phyloP scores from a whole-genome alignment of 2,113 vertebrate genomes.

The Forbesichthys papilliferus region DNA sequence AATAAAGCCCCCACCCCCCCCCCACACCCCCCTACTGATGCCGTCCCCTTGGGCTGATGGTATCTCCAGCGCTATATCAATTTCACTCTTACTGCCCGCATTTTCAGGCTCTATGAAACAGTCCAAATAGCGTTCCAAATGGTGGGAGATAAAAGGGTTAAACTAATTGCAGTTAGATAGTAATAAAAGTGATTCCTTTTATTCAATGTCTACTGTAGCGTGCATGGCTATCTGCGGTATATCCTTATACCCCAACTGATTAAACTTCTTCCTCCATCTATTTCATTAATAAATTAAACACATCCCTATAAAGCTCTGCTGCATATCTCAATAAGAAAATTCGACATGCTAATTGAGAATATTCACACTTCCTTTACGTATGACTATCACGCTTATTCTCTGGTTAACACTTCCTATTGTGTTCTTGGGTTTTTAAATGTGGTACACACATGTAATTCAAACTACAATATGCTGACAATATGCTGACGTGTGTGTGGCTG shows the following conservation, averaged over 20 bases:
- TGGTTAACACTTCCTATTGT: constrained; percentile 63
- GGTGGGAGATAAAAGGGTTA: constrained; percentile 79
- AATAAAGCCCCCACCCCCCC: constrained; percentile 66
- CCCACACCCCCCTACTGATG: constrained; percentile 60
- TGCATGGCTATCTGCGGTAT: constrained; percentile 62
- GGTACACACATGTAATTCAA: constrained; percentile 23
- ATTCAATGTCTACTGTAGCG: constrained; percentile 63
- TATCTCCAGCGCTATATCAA: constrained; percentile 77
- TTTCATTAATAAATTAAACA: constrained; percentile 78
- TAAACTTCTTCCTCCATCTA: constrained; percentile 70
- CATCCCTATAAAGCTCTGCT: constrained; percentile 41
- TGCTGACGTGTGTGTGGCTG: constrained; percentile 62
- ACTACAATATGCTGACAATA: constrained; percentile 32
- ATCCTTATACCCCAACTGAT: constrained; percentile 70
- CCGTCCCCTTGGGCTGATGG: constrained; percentile 74
- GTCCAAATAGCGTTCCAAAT: constrained; percentile 79
- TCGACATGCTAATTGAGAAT: constrained; percentile 74
- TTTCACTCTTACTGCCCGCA: constrained; percentile 75
- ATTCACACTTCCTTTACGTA: constrained; percentile 68
- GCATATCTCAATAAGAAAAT: constrained; percentile 68
- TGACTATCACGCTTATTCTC: constrained; percentile 59
- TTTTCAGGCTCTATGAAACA: constrained; percentile 79
- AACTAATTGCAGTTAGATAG: constrained; percentile 80
- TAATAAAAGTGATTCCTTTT: constrained; percentile 77
- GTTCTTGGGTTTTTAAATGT: constrained; percentile 65